Evolutionary conservation across 2,113 vertebrate species (phyloP), one percentile per base, ranked within the genome.

Genomic region (Numida meleagris): DNA sequence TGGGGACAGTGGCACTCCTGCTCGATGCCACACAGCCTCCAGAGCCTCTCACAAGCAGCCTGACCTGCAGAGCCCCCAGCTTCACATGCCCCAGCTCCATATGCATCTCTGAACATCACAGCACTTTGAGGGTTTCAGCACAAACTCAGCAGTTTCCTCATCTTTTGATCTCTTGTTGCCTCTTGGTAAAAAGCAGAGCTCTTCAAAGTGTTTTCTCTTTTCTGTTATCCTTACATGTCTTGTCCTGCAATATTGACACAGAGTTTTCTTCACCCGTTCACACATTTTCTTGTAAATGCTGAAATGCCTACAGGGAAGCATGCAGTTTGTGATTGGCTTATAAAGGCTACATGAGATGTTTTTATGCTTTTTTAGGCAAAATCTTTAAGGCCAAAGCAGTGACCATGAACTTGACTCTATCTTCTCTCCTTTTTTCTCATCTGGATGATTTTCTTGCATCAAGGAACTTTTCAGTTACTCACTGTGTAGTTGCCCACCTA

Each of bases 91-190:
- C n/a, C n/a, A n/a, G n/a, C n/a, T 6, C 6, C 6, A n/a, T 10
- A 8, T 2, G 1, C 4, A 5, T 11, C 5, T 53, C 57, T 55
- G 79, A 82, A 38, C 34, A 34, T 67, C 42, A 4, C 0, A 2
- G 42, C 38, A 31, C 3, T 0, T 2, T 1, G 27, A 40, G 63
- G 43, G 19, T 4, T 77, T 76, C 53, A 19, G 68, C 14, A 17
- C 25, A 42, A 25, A 15, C 43, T 43, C 31, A 15, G 43, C 5
- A 0, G 0, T 42, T 40, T 1, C 1, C 42, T 76, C 27, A 2
- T 9, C 55, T 65, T 59, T 67, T 86, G 68, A 53, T 86, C 38
- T 57, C 53, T 19, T 34, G 10, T 20, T 48, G 21, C 25, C 65
- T 85, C 6, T 2, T 57, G 36, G 40, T 73, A n/a, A 43, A 55